Evolutionary conservation across 2,888 invertebrate species (phyloP), one percentile per base, ranked within the genome.

Genomic region (Choristoneura rosaceana): DNA sequence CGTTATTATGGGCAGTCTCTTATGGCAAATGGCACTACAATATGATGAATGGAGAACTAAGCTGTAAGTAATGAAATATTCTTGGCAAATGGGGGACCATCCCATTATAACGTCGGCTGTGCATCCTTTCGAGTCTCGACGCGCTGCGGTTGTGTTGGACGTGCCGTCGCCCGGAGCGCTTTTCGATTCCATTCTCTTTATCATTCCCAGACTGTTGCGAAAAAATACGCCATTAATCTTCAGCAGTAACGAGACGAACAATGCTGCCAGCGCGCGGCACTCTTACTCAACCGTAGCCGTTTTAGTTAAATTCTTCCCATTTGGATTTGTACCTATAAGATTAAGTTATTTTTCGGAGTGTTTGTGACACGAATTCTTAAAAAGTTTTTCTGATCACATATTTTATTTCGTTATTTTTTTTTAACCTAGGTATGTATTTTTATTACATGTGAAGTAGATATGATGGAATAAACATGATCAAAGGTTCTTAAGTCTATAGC

Each of bases 271-370:
- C 74, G 74, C 74, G 74, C 73, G 68, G 73, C 68, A 67, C 70
- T 76, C 76, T 77, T 75, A 69, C 69, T 45, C 71, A 34, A 61
- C 59, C 70, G 69, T 71, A 74, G 77, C 78, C 78, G 76, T 75
- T 78, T 81, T 77, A 78, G 78, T 78, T 77, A 68, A 78, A 79
- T 77, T 70, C 75, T 70, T 74, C 68, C 78, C 70, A 75, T 73
- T 70, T 64, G 68, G 75, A 77, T 77, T 9, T 12, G 25, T 25
- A 55, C 12, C 10, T 55, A 25, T 77, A 75, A 79, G 67, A 70
- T 74, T 70, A 74, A 71, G 38, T 43, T 43, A 12, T 10, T 17
- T 3, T 10, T 2, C 17, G 15, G 33, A 4, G 43, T 33, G 33
- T 55, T 7, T 58, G 25, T 4, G n/a, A 10, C 9, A 17, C 17